Percentiles rank a stretch among this genome's conserved stretches.
Evolutionary conservation across 2,888 invertebrate species (phyloP).

Genomic region (Spilosoma lubricipeda): DNA sequence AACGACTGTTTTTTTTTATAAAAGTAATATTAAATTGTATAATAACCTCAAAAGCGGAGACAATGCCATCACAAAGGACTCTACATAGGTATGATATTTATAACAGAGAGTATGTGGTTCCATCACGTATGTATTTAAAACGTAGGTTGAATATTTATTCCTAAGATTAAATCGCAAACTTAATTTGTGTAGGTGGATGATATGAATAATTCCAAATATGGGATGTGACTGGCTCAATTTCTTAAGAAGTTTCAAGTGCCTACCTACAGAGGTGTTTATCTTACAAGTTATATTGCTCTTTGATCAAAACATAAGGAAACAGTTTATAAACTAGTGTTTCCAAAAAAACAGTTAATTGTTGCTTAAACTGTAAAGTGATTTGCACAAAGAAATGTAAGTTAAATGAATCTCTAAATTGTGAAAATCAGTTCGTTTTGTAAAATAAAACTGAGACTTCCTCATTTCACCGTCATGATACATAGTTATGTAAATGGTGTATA

Average conservation of each 20-base stretch:
- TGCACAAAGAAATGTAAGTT: background rate
- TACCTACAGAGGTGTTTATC: background rate
- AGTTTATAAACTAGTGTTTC: background rate
- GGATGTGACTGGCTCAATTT: slow-evolving; percentile 41
- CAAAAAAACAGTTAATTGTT: background rate
- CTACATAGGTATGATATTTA: background rate
- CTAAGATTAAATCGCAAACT: slow-evolving; percentile 51
- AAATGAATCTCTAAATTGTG: slow-evolving; percentile 5
- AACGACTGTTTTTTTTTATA: background rate
- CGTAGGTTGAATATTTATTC: slow-evolving; percentile 47
- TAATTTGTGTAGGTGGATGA: slow-evolving; percentile 52
- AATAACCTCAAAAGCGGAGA: background rate
- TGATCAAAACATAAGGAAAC: background rate
- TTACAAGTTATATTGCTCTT: background rate
- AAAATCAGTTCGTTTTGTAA: background rate
- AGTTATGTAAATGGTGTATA: background rate
- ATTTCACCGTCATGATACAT: background rate
- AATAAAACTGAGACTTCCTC: background rate
- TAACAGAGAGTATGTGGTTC: background rate
- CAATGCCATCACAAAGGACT: background rate
- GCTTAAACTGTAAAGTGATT: background rate
- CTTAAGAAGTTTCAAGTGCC: slow-evolving; percentile 30
- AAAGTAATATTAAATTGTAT: background rate
- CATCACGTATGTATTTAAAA: slow-evolving; percentile 16
- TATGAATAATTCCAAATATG: slow-evolving; percentile 50